Evolutionary conservation across 1,140 invertebrate genomes (phyloP), one percentile per base, ranked within the genome.

Genomic region (Portunus trituberculatus): DNA sequence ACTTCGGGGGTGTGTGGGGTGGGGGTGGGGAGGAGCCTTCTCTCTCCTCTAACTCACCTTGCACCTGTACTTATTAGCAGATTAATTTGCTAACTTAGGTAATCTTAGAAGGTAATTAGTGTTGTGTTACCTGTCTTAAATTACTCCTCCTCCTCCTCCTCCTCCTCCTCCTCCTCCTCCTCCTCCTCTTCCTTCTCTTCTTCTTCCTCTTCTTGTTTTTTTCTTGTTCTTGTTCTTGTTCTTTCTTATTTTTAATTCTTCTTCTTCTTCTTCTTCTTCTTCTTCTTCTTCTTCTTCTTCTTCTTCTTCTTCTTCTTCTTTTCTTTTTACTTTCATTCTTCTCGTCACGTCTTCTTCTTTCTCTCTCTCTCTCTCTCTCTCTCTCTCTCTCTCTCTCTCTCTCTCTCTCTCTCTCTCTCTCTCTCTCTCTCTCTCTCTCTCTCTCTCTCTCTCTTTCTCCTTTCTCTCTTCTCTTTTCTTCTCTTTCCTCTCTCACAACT

Each of bases 211-310:
- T 46, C 46, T 46, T 46, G 25, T 90, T 46, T 46, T 59, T 92
- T 59, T 82, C 52, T 32, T 29, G 52, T 59, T 92, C 52, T 82
- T 31, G 25, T 3, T 59, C n/a, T 29, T 76, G 25, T 59, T 31
- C 52, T 31, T 39, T 25, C 8, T 31, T 28, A 29, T 45, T 12
- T 31, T 10, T 29, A 6, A 0, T 8, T 28, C 45, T 52, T n/a
- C 28, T n/a, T 16, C 2, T 91, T 46, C 3, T n/a, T 82, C 76
- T 82, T 32, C 29, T 7, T 32, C 29, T 92, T 67, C 82, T 29
- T 29, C 92, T 93, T 83, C 48, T 46, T 31, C 92, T 52, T 83
- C 48, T 31, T 46, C 82, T 84, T 83, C 29, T 84, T 31, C 67
- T 84, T 83, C 25, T 52, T 29, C 32, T 86, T 39, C 32, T 59